Evolutionary conservation across 92 coral and sea anemone species (phyloP).

Genomic region (Pocillopora meandrina): DNA sequence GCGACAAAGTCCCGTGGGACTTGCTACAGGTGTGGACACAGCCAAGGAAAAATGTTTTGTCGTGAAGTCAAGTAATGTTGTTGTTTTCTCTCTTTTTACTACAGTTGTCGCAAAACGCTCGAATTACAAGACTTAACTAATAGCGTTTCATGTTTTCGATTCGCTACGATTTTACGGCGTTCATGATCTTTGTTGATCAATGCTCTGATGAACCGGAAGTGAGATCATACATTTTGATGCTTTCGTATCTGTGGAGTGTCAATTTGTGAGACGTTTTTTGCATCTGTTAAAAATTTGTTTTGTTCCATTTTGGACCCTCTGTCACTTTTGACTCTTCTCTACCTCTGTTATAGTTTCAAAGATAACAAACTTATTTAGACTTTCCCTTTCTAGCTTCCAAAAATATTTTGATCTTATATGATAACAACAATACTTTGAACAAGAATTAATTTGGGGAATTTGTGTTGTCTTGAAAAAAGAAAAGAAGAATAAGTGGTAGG

Average conservation of each 20-base stretch:
- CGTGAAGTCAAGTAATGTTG: slow-evolving; percentile 15
- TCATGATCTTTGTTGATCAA: neutral
- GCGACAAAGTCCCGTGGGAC: slow-evolving; percentile 46
- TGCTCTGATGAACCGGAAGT: slow-evolving; percentile 25
- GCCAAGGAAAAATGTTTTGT: slow-evolving; percentile 12
- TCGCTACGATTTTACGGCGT: neutral
- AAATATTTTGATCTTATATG: too few relatives aligned
- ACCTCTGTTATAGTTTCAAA: too few relatives aligned
- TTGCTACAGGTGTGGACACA: slow-evolving; percentile 49
- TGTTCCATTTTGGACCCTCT: neutral
- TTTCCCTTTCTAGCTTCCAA: too few relatives aligned
- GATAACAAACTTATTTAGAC: too few relatives aligned
- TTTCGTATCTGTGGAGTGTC: slow-evolving; percentile 2
- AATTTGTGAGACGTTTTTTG: slow-evolving; percentile 10
- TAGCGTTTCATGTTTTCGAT: neutral
- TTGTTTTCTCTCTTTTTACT: too few relatives aligned
- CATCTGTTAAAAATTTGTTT: neutral
- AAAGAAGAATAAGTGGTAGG: neutral
- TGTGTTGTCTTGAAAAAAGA: too few relatives aligned
- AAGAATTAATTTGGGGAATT: too few relatives aligned
- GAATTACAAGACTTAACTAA: too few relatives aligned
- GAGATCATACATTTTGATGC: slow-evolving; percentile 17
- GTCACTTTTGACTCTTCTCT: too few relatives aligned
- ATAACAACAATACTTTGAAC: too few relatives aligned
- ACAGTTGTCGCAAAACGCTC: too few relatives aligned